phyloP scores from a whole-genome alignment of 2,797 vertebrate species.

The Mormyrops attenuatus region DNA sequence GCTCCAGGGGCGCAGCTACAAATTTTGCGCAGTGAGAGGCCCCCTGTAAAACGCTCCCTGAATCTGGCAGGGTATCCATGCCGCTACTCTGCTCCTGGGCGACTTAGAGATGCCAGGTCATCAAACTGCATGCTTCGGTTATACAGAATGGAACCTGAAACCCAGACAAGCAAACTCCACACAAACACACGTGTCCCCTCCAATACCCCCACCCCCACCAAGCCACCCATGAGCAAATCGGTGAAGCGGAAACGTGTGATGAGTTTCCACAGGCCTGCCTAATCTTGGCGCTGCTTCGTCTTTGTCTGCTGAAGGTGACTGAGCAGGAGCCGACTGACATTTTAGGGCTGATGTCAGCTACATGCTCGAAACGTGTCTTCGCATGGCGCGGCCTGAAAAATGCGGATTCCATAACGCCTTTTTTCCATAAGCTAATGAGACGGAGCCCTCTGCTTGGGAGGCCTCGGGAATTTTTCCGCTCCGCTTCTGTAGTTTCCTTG shows the following conservation, averaged over 20 bases:
- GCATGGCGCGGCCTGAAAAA: not conserved
- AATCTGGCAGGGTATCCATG: not conserved
- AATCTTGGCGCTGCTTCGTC: not conserved
- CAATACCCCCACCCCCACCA: not conserved
- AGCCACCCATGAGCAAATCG: not conserved
- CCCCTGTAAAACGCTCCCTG: not conserved
- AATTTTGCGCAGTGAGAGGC: not conserved
- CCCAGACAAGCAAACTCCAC: not conserved
- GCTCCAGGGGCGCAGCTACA: not conserved
- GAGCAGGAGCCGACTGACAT: not conserved
- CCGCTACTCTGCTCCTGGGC: not conserved
- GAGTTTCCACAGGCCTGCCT: not conserved
- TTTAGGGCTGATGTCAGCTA: not conserved
- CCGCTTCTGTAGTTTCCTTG: not conserved
- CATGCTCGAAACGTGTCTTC: not conserved
- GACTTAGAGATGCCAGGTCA: not conserved
- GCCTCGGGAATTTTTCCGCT: not conserved
- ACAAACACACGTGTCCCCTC: not conserved
- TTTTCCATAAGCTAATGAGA: not conserved
- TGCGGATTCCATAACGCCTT: not conserved
- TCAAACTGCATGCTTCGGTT: not conserved
- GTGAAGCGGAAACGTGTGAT: not conserved
- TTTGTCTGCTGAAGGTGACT: not conserved
- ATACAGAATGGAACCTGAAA: not conserved
- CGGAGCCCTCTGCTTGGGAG: not conserved